These are phyloP conservation scores for Tetanocera ferruginea DNA, from an alignment of 2,888 invertebrate genomes.

Conservation along the genomic window DNA sequence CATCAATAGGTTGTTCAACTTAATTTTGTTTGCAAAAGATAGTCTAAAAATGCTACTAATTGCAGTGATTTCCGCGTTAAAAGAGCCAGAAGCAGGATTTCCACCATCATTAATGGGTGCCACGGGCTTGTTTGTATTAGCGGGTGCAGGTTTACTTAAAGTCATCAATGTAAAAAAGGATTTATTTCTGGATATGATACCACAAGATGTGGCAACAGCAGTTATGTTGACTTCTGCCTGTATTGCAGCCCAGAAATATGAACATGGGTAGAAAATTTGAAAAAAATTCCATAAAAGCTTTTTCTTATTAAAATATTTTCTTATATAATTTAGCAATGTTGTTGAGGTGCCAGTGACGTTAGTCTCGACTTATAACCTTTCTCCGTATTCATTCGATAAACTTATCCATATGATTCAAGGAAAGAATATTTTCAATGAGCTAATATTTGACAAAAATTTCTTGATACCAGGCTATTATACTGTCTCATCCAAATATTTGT, in stretches of 20 bases:
- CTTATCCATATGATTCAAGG: neutral
- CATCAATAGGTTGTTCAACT: constrained; percentile 80
- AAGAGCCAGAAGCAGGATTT: constrained; percentile 60
- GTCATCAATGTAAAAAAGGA: constrained; percentile 50
- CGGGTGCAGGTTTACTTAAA: constrained; percentile 59
- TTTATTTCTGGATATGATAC: constrained; percentile 57
- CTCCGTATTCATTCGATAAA: neutral
- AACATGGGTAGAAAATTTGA: neutral
- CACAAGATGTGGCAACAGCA: constrained; percentile 58
- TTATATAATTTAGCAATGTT: neutral
- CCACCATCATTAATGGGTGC: constrained; percentile 59
- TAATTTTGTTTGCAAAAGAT: neutral
- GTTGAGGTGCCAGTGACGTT: constrained; percentile 39
- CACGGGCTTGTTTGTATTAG: constrained; percentile 58
- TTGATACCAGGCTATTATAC: too few relatives aligned
- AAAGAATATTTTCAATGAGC: neutral
- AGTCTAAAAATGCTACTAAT: neutral
- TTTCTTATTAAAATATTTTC: neutral
- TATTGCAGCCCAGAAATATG: constrained; percentile 33
- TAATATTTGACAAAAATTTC: too few relatives aligned
- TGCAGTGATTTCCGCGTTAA: constrained; percentile 55
- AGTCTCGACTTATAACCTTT: constrained; percentile 31
- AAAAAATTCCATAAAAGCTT: too few relatives aligned
- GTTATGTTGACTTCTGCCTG: constrained; percentile 49
- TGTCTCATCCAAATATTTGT: too few relatives aligned